A percentile compares a stretch with the other conserved stretches of the same genome.
Evolutionary conservation across 2,113 vertebrate genomes (phyloP).

Genomic region (Psophia crepitans): DNA sequence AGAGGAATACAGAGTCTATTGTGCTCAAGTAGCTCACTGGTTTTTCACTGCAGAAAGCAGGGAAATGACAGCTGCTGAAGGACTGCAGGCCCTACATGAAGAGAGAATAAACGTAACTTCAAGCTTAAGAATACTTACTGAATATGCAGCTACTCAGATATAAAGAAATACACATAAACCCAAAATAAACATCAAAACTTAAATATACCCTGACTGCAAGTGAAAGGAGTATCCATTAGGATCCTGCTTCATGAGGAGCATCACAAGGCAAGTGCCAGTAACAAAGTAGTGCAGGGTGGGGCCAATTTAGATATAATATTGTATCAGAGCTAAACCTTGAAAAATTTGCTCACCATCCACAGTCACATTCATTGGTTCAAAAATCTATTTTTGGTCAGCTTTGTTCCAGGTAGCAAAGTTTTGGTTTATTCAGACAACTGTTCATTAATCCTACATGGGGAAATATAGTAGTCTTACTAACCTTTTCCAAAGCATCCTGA

Average conservation of each 20-base stretch:
- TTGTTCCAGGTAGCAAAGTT: background rate
- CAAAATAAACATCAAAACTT: background rate
- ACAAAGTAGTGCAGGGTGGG: background rate
- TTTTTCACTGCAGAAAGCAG: background rate
- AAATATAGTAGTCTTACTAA: background rate
- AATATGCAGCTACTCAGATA: background rate
- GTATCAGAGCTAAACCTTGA: background rate
- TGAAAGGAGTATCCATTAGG: background rate
- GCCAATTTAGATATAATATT: background rate
- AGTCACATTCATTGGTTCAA: background rate
- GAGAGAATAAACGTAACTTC: background rate
- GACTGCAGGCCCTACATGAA: background rate
- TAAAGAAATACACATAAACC: background rate
- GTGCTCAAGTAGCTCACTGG: background rate
- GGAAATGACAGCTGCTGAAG: background rate
- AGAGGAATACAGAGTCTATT: background rate
- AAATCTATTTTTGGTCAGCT: background rate
- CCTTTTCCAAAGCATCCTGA: background rate
- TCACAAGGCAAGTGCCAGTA: background rate
- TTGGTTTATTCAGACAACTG: background rate
- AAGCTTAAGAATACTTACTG: background rate
- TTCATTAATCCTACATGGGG: background rate
- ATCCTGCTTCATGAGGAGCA: background rate
- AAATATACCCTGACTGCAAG: rapidly evolving
- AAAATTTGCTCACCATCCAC: background rate